A percentile compares a stretch with the other conserved stretches of the same genome.
phyloP scores from a whole-genome alignment of 2,113 vertebrate genomes.

The Mystacornis crossleyi region DNA sequence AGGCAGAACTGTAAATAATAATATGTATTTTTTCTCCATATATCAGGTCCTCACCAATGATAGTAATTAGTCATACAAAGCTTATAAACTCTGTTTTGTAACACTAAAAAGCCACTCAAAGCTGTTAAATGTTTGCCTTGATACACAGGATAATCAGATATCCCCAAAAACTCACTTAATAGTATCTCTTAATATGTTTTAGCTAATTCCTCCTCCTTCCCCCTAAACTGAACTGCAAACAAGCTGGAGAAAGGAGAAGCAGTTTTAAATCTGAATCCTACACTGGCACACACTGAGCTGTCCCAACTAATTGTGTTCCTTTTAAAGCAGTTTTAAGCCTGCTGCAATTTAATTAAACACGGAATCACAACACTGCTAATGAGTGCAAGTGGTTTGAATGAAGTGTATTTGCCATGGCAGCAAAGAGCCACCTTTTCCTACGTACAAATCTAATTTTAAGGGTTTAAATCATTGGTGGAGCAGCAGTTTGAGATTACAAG shows the following conservation, averaged over 20 bases:
- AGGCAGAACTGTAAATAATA: not conserved
- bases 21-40: accelerated
- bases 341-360: not conserved
- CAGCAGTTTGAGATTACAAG: not conserved
- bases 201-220: not conserved
- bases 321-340: not conserved
- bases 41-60: not conserved
- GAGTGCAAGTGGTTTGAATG: not conserved
- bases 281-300: accelerated
- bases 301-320: not conserved
- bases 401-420: not conserved
- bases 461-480: not conserved
- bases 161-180: not conserved
- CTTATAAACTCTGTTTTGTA: not conserved
- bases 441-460: not conserved
- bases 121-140: not conserved
- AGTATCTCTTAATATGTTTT: not conserved
- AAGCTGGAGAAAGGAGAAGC: not conserved
- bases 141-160: not conserved
- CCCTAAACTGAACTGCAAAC: not conserved
- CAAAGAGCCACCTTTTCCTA: not conserved
- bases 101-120: not conserved
- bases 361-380: not conserved
- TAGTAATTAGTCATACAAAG: not conserved
- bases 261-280: not conserved